Evolutionary conservation across 1,140 invertebrate species (phyloP), one percentile per base, ranked within the genome.

Genomic region (Notospermus geniculatus): DNA sequence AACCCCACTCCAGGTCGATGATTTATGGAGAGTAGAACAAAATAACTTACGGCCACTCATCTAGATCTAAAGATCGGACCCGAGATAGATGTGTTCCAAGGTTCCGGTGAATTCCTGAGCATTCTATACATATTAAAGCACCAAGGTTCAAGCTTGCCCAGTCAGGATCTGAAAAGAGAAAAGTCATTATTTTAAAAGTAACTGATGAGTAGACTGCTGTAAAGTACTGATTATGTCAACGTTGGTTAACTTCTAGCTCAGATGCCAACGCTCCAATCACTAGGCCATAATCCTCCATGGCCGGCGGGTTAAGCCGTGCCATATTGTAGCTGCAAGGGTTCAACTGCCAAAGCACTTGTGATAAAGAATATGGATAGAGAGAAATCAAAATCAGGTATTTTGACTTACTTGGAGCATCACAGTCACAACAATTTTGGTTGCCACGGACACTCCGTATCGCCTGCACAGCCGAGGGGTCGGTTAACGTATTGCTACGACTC

Each of bases 31-130:
- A n/a, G n/a, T n/a, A n/a, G n/a, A n/a, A n/a, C n/a, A n/a, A n/a
- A n/a, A n/a, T n/a, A n/a, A n/a, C 92, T 94, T 87, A 97, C 93
- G 95, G 93, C 96, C 96, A 99, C 80, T 97, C 94, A 80, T 99
- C 96, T 39, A 99, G 83, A 75, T 96, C 92, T 53, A 99, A 82
- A 0, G 95, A 98, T 54, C 93, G 85, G 57, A 98, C 95, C 82
- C 92, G 88, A 0, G 93, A 96, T 77, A 98, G 91, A 79, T 98
- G 96, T 25, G 95, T 95, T 46, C 97, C 97, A 36, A 99, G 84
- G 81, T 98, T 97, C 63, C 97, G 85, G 80, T 99, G 97, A 64
- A 98, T 90, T 17, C 97, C 97, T 2, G 94, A 97, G 81, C 97
- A 99, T 81, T 98, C 95, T 64, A 99, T 98, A 81, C 96, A 99